phyloP scores from a whole-genome alignment of 2,113 vertebrate genomes.

The Nothoprocta perdicaria region DNA sequence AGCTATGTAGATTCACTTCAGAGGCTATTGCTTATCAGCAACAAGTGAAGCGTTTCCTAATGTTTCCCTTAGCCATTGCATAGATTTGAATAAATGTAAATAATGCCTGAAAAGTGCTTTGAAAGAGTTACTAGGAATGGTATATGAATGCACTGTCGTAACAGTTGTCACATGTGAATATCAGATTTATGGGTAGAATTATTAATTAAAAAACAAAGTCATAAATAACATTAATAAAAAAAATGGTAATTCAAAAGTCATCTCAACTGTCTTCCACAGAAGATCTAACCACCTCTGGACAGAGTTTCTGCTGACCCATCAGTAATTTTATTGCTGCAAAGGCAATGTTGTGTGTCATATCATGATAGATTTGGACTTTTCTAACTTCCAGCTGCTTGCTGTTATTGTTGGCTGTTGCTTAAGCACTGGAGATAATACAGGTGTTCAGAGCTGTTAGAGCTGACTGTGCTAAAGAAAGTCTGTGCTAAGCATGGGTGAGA shows the following conservation, averaged over 20 bases:
- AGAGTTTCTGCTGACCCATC: conserved; percentile 19
- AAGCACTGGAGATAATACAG: conserved; percentile 21
- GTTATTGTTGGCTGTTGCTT: conserved; percentile 39
- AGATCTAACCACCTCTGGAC: not conserved
- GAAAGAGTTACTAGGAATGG: not conserved
- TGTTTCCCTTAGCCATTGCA: not conserved
- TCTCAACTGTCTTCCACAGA: not conserved
- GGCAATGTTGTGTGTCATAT: not conserved
- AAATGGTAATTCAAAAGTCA: not conserved
- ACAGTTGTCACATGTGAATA: not conserved
- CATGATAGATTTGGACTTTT: conserved; percentile 8
- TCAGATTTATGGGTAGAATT: not conserved
- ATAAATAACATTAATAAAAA: conserved; percentile 32
- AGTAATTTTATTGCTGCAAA: conserved; percentile 34
- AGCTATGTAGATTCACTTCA: not conserved
- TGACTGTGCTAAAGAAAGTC: not conserved
- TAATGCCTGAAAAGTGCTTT: not conserved
- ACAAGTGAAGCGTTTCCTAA: not conserved
- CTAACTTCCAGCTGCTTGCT: conserved; percentile 38
- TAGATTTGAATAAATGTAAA: not conserved
- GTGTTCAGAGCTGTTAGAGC: not conserved
- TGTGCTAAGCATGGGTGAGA: accelerated
- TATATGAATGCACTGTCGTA: not conserved
- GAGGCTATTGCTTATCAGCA: not conserved
- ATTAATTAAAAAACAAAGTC: not conserved